phyloP scores from a whole-genome alignment of 2,113 vertebrate genomes.

The Camelus dromedarius region DNA sequence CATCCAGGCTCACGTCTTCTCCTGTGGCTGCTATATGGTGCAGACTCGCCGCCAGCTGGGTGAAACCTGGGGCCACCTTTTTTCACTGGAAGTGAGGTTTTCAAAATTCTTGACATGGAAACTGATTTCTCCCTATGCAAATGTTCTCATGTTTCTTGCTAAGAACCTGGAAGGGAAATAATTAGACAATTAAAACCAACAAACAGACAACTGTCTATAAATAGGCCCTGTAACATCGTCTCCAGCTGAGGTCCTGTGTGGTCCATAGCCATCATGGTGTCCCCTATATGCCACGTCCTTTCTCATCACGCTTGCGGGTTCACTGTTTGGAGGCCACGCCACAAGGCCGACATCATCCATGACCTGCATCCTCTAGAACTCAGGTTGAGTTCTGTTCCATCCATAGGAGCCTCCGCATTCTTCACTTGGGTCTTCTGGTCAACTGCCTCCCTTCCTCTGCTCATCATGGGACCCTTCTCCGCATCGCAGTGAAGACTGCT shows the following conservation, averaged over 20 bases:
- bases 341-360: not conserved
- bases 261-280: accelerated
- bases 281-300: accelerated
- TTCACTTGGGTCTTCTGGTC: not conserved
- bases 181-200: not conserved
- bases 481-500: not conserved
- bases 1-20: not conserved
- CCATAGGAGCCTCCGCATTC: not conserved
- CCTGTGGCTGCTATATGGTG: accelerated
- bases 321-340: not conserved
- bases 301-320: not conserved
- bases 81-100: not conserved
- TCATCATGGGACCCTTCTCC: not conserved
- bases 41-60: not conserved
- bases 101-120: not conserved
- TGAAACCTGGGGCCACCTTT: not conserved
- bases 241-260: not conserved
- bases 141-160: not conserved
- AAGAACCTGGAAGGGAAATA: not conserved
- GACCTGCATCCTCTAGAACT: not conserved
- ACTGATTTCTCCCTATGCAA: not conserved
- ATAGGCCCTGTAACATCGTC: not conserved
- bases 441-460: not conserved
- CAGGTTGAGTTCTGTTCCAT: not conserved
- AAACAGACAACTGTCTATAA: not conserved